Evolutionary conservation across 2,797 vertebrate species (phyloP).

Genomic region (Falco cherrug): DNA sequence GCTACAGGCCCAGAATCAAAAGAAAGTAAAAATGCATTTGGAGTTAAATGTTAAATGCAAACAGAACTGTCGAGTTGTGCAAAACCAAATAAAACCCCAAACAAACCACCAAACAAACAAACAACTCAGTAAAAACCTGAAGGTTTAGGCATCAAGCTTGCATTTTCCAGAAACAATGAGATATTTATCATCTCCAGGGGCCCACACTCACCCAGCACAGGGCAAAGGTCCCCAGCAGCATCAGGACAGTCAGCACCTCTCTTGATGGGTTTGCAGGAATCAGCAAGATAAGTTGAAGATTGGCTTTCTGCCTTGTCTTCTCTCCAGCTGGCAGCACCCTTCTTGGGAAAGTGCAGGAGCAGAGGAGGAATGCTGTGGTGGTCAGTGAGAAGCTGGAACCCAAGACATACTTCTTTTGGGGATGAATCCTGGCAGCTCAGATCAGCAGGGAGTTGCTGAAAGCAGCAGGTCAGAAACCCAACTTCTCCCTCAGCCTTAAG

Average conservation of each 20-base stretch:
- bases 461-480: not conserved
- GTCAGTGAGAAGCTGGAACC: not conserved
- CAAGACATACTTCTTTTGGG: not conserved
- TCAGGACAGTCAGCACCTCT: not conserved
- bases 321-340: not conserved
- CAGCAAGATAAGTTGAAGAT: not conserved
- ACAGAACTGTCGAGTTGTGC: not conserved
- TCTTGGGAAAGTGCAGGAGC: not conserved
- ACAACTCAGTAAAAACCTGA: not conserved
- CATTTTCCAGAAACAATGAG: not conserved
- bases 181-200: not conserved
- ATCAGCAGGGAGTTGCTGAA: not conserved
- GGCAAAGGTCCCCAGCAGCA: not conserved
- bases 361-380: not conserved
- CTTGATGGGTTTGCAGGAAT: not conserved
- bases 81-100: not conserved
- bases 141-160: not conserved
- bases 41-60: not conserved
- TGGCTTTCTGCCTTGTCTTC: not conserved
- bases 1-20: not conserved
- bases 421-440: not conserved
- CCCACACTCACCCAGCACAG: not conserved
- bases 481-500: not conserved
- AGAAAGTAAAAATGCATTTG: not conserved
- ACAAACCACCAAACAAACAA: no score